Conservation (phyloP, 2,113 vertebrate genomes). For the Notarius lentiginosus region DNA sequence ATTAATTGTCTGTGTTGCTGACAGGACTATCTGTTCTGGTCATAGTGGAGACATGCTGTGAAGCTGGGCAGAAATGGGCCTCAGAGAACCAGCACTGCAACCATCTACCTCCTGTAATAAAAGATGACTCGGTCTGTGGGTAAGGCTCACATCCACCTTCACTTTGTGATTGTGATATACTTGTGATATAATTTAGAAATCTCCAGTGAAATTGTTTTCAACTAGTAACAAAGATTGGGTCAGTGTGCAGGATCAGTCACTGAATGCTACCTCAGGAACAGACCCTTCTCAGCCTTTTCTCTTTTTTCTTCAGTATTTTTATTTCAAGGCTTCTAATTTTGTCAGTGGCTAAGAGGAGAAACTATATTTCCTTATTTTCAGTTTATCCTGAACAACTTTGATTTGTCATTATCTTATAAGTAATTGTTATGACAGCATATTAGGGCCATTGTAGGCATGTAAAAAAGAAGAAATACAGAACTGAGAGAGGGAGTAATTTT, state of each 20-base stretch:
- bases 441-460: not conserved
- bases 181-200: too few relatives aligned
- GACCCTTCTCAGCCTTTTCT: not conserved
- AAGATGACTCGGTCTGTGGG: slow-evolving; percentile 80
- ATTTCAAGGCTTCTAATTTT: not conserved
- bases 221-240: too few relatives aligned
- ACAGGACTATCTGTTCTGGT: not conserved
- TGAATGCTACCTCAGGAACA: not conserved
- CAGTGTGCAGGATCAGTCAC: not conserved
- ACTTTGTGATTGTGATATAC: not conserved
- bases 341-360: not conserved
- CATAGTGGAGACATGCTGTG: slow-evolving; percentile 82
- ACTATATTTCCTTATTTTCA: not conserved
- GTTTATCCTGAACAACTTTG: not conserved
- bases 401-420: not conserved
- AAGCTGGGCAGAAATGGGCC: slow-evolving; percentile 85
- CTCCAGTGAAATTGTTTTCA: too few relatives aligned
- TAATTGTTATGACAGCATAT: not conserved
- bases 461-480: not conserved
- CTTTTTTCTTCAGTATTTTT: not conserved
- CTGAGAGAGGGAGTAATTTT: not conserved
- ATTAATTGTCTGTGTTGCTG: slow-evolving; percentile 10
- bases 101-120: slow-evolving; percentile 69
- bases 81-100: slow-evolving; percentile 78
- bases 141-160: slow-evolving; percentile 54